Percentiles rank a stretch among this genome's conserved stretches.
Evolutionary conservation across 2,888 invertebrate genomes (phyloP).

Genomic region (Drosophila rellima): DNA sequence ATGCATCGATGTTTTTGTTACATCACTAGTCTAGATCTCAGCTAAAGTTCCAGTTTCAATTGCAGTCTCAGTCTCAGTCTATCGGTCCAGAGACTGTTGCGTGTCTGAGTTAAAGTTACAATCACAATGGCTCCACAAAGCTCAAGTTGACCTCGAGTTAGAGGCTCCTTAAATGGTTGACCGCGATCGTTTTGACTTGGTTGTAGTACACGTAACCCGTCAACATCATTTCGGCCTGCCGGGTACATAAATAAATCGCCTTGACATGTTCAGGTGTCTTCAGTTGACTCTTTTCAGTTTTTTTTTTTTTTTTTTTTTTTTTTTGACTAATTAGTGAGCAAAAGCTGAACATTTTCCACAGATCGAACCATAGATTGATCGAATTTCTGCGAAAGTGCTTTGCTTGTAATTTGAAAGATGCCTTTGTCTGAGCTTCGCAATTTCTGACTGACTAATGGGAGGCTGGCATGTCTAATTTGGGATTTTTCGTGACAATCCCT

Average conservation of each 20-base stretch:
- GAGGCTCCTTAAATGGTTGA: conserved; percentile 75
- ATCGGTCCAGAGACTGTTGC: conserved; percentile 21
- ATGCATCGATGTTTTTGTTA: too few species aligned
- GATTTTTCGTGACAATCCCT: conserved; percentile 14
- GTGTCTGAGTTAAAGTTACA: conserved; percentile 32
- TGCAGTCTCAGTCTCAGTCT: not conserved
- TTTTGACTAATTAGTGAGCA: conserved; percentile 72
- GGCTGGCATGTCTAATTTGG: conserved; percentile 19
- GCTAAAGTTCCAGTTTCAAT: not conserved
- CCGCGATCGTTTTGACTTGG: conserved; percentile 57
- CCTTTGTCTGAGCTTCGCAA: conserved; percentile 48
- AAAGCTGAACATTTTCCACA: conserved; percentile 63
- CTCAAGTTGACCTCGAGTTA: conserved; percentile 64
- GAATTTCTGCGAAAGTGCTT: conserved; percentile 33
- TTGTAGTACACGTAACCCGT: conserved; percentile 54
- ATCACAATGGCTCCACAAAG: conserved; percentile 38
- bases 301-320: conserved; percentile 22
- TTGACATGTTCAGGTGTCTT: conserved; percentile 80
- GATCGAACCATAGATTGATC: conserved; percentile 23
- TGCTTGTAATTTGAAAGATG: conserved; percentile 19
- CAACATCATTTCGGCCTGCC: conserved; percentile 32
- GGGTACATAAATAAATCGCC: conserved; percentile 50
- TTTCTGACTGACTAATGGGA: conserved; percentile 2
- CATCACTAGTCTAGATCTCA: not conserved
- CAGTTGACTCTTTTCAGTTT: conserved; percentile 19